Evolutionary conservation across 2,113 vertebrate species (phyloP).

Genomic region (Lycocorax pyrrhopterus): DNA sequence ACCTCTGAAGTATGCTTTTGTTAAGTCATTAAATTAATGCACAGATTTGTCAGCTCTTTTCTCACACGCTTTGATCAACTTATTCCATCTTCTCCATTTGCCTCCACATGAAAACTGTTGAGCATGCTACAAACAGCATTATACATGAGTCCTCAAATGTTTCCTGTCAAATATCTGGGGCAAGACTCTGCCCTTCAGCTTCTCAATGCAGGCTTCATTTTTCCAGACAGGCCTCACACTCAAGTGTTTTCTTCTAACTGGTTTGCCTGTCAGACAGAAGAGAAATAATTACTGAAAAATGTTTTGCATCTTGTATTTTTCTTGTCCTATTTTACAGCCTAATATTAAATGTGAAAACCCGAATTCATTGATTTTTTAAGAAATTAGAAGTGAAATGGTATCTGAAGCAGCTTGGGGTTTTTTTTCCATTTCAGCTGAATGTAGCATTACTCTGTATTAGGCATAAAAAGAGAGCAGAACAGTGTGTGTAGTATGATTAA

Average conservation of each 20-base stretch:
- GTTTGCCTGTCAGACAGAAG: conserved; percentile 20
- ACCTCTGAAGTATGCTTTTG: background rate
- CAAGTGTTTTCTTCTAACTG: conserved; percentile 3
- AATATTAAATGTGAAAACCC: background rate
- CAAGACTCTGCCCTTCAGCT: background rate
- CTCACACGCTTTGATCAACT: background rate
- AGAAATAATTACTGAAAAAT: background rate
- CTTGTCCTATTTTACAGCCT: background rate
- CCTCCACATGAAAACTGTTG: background rate
- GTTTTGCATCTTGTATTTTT: background rate
- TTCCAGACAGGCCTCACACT: background rate
- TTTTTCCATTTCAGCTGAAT: background rate
- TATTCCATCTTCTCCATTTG: background rate
- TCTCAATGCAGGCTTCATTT: background rate
- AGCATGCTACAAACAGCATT: background rate
- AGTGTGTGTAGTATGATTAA: background rate
- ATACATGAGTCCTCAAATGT: background rate
- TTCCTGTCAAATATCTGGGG: background rate
- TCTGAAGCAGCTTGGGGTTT: background rate
- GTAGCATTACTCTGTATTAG: background rate
- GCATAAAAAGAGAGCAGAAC: background rate
- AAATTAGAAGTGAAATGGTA: background rate
- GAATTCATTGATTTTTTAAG: background rate
- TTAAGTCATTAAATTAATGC: background rate
- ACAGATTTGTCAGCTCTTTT: background rate